Base-by-base conservation (phyloP, 1,140 invertebrate species). In the Hylaeus anthracinus region DNA sequence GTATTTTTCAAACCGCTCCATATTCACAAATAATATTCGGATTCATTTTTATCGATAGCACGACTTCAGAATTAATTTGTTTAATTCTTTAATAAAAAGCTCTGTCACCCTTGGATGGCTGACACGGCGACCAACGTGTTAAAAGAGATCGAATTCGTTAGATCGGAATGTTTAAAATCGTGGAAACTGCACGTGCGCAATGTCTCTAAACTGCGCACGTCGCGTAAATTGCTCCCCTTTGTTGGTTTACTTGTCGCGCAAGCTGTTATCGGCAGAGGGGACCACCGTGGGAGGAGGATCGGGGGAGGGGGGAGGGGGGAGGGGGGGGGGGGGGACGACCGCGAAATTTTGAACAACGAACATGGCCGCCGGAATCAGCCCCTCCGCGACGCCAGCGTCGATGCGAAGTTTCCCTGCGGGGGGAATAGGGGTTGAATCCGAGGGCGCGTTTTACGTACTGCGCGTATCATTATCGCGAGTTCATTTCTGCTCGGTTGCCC, bases 171-270 rank as follows among this genome's bases (percentile, higher is more conserved):
- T 26, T 26, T 26, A 26, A 26, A 26, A 26, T 26, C 26, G 26
- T 26, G 26, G 26, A 26, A 26, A 26, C 26, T 26, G 26, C 26
- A 26, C 26, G 43, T 45, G 45, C 1, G 15, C 72, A 15, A 67
- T 26, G 15, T 51, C 64, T 53, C 14, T 43, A 67, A 14, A 55
- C 15, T n/a, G 63, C n/a, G 15, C 26, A 51, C 14, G n/a, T 15
- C 26, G 14, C 60, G 56, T 41, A 71, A 70, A 84, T 86, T 85
- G 85, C 53, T 60, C 83, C 84, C 83, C 79, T 86, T 85, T 81
- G 84, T 84, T 84, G 70, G 84, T 81, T 85, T 72, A 82, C 84
- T 75, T 85, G 84, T 86, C 79, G 83, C 65, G 84, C 84, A 86
- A 86, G 74, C 84, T 85, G 84, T 84, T 86, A 85, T 85, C 84